Base-by-base conservation (phyloP, 1,140 invertebrate genomes). In the Neoseiulus cucumeris region DNA sequence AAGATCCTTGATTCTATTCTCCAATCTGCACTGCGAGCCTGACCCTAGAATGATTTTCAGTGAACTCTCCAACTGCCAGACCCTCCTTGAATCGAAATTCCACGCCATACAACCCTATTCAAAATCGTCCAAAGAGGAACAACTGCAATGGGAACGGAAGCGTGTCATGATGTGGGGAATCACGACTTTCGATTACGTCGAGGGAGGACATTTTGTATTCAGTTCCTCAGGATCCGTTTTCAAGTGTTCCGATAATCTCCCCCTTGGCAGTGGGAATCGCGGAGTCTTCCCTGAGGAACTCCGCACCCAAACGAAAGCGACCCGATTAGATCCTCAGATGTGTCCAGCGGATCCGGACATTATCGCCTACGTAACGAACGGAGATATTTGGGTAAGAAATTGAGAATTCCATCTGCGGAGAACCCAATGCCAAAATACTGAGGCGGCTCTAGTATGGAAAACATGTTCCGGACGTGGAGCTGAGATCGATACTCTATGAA, bases 131-230 rank as follows among this genome's bases (percentile, higher is more conserved):
- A 78, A 85, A 67, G 91, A 95, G 75, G 90, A 93, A 73, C 89
- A 91, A 73, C 74, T 96, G 51, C 77, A 93, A 65, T 85, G 87
- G 78, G 92, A 97, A 74, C 79, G 92, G 64, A 92, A 93, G 77
- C 77, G 90, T 68, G 80, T 92, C 9, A 83, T 87, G 0, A 87
- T 87, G 0, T 92, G 88, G 83, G 93, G 93, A 20, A 93, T 97
- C 55, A 92, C 89, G 1, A 87, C 87, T 12, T 97, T 93, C 73
- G 89, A 95, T 73, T 77, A 92, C 45, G 86, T 92, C 72, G 79
- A 81, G 22, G 79, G 80, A 2, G 89, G 89, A 22, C 84, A 86
- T 72, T 83, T 96, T 70, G 83, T 95, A 22, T 95, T 96, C 76
- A 87, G 91, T 42, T 87, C 89, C 68, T 84, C 85, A 0, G 87